These are phyloP conservation scores for Orgyia antiqua DNA, from an alignment of 2,888 invertebrate genomes.

Conservation along the genomic window DNA sequence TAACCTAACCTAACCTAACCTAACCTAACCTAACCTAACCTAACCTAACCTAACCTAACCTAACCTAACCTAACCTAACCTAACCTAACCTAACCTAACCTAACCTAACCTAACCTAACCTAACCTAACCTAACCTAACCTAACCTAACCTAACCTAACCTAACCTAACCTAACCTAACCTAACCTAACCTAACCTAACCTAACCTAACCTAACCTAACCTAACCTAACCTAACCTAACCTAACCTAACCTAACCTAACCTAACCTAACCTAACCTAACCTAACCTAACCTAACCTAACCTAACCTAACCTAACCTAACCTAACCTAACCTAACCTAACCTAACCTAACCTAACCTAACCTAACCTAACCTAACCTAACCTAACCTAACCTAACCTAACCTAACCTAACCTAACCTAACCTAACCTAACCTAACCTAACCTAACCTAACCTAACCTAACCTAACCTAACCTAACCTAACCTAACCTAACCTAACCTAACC, in stretches of 20 bases:
- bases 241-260: slow-evolving; percentile 4
- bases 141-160: slow-evolving; percentile 12
- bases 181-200: slow-evolving; percentile 3
- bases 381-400: not conserved
- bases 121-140: slow-evolving; percentile 13
- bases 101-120: slow-evolving; percentile 15
- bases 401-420: not conserved
- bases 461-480: not conserved
- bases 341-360: slow-evolving; percentile 5
- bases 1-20: slow-evolving; percentile 9
- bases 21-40: slow-evolving; percentile 7
- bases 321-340: slow-evolving; percentile 5
- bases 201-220: slow-evolving; percentile 3
- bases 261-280: slow-evolving; percentile 5
- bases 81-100: slow-evolving; percentile 10
- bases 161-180: slow-evolving; percentile 7
- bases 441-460: not conserved
- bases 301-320: slow-evolving; percentile 3
- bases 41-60: slow-evolving; percentile 8
- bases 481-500: too few species aligned
- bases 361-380: slow-evolving; percentile 4
- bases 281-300: slow-evolving; percentile 4
- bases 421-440: not conserved
- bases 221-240: slow-evolving; percentile 3
- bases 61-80: slow-evolving; percentile 8